Evolutionary conservation across 2,888 invertebrate species (phyloP), one percentile per base, ranked within the genome.

Genomic region (Drosophila mayaguana): DNA sequence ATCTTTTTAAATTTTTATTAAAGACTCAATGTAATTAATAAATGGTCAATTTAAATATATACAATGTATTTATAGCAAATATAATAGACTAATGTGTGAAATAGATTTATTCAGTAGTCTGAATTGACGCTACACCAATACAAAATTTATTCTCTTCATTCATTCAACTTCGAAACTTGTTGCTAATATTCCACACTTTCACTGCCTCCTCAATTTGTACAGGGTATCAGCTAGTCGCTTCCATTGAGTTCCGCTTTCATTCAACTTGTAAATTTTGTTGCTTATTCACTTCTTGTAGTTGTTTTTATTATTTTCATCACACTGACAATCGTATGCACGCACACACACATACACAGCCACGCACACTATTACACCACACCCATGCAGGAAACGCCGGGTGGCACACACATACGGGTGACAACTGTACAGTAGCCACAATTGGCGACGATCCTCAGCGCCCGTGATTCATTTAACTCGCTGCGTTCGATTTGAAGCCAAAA

Each of bases 381-480:
- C 79, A 69, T 68, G 71, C 74, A 85, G 80, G 83, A 83, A 83
- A 69, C 53, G 67, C 56, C 48, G 61, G 46, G 34, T 51, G 53
- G 57, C 68, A 74, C 72, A 69, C 50, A 20, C 55, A 56, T 38
- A 46, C 53, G 28, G 67, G 54, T 48, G 63, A 64, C 77, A 74
- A 87, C 73, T 67, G 76, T 72, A 72, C 75, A 71, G 70, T 75
- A 72, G 66, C 38, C 28, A 62, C 50, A 32, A 22, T 18, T 45
- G n/a, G 36, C 62, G 22, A 34, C 45, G 61, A 36, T 48, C 50
- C 59, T 46, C 40, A 22, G 53, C 16, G 22, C 53, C 22, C 38
- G 67, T 88, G 88, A 85, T 78, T 83, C 86, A 80, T 45, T 68
- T 71, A 50, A n/a, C 51, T 48, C 64, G 46, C 42, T 59, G 63